Evolutionary conservation across 2,113 vertebrate genomes (phyloP).

Genomic region (Cathartes aura): DNA sequence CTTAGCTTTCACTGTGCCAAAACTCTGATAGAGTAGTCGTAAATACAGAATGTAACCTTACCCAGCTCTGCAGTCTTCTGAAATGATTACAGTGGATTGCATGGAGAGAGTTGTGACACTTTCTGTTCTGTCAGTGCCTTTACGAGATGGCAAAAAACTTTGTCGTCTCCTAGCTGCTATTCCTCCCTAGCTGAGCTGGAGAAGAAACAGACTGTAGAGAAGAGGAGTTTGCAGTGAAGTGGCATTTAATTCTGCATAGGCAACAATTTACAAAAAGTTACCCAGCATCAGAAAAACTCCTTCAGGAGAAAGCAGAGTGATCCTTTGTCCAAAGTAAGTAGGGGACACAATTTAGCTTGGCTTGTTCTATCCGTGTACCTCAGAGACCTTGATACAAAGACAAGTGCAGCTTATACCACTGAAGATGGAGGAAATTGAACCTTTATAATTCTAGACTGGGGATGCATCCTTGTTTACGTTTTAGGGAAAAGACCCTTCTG

Average conservation of each 20-base stretch:
- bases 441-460: background rate
- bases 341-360: background rate
- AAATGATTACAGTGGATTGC: background rate
- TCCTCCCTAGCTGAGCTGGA: background rate
- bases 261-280: background rate
- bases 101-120: background rate
- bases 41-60: background rate
- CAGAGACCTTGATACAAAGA: background rate
- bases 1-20: background rate
- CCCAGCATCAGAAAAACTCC: accelerated
- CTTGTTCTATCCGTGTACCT: background rate
- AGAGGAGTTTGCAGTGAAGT: background rate
- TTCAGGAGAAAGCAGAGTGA: background rate
- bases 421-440: background rate
- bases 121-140: background rate
- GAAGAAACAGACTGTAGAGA: background rate
- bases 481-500: background rate
- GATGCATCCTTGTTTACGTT: background rate
- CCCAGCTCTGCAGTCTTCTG: background rate
- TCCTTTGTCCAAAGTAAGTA: background rate
- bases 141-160: background rate
- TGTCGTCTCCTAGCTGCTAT: background rate
- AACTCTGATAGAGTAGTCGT: background rate
- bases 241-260: background rate
- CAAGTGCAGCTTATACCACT: background rate